Evolutionary conservation across 2,888 invertebrate genomes (phyloP).

Genomic region (Homarus gammarus): DNA sequence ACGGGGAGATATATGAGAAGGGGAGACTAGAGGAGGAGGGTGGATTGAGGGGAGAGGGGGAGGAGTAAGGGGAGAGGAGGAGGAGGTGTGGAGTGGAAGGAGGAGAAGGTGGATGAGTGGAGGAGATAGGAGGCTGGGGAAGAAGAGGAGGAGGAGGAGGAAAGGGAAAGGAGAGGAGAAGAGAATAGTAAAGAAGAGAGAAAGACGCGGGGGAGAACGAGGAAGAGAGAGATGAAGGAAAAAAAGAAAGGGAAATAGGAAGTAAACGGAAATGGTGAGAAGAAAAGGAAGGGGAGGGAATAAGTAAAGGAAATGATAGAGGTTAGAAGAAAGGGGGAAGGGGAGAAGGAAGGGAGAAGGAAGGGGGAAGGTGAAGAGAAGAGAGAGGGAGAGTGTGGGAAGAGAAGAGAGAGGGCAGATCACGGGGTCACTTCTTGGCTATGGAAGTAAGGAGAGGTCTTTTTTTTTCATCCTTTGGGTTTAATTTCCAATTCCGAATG

Average conservation of each 20-base stretch:
- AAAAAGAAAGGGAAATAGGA: neutral
- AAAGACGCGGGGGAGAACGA: neutral
- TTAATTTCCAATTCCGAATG: neutral
- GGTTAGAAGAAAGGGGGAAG: neutral
- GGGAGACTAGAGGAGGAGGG: no score
- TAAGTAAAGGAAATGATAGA: neutral
- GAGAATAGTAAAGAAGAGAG: neutral
- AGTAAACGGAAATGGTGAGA: neutral
- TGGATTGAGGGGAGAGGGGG: no score
- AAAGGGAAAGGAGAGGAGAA: neutral
- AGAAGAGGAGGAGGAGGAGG: no score
- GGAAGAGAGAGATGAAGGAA: neutral
- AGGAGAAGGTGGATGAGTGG: neutral
- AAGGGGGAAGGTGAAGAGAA: neutral
- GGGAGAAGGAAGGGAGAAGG: neutral
- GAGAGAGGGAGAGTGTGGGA: neutral
- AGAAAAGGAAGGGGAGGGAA: neutral
- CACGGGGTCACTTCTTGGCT: neutral
- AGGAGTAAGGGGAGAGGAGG: neutral
- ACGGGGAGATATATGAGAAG: no score
- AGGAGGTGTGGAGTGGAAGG: neutral
- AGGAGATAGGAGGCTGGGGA: neutral
- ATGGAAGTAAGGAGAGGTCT: no score
- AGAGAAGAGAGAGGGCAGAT: neutral
- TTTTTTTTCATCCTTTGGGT: neutral